These are phyloP conservation scores for Ectropis grisescens DNA, from an alignment of 1,140 invertebrate species.

Conservation along the genomic window DNA sequence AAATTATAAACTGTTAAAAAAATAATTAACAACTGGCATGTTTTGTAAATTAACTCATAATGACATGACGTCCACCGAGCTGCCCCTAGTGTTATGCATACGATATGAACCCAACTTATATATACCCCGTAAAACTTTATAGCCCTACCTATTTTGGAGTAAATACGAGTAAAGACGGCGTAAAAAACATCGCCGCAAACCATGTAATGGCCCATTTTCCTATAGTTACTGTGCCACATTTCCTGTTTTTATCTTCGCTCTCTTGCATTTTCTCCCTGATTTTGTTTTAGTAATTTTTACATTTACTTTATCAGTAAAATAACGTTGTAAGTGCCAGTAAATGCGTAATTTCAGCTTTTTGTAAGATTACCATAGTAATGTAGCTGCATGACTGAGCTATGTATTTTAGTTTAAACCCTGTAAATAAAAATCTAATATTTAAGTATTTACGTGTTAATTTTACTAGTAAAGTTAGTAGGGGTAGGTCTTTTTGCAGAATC, in stretches of 20 bases:
- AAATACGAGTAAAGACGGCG: slow-evolving; percentile 6
- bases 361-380: slow-evolving; percentile 6
- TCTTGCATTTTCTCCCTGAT: neutral
- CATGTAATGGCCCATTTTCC: slow-evolving; percentile 11
- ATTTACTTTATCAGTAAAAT: neutral
- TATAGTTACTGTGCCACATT: slow-evolving; percentile 8
- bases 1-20: no score
- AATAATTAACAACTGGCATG: no score
- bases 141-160: slow-evolving; percentile 10
- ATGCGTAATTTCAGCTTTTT: neutral
- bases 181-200: slow-evolving; percentile 10
- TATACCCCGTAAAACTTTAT: slow-evolving; percentile 11
- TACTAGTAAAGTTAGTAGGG: no score
- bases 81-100: no score
- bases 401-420: no score
- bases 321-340: no score
- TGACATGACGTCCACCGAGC: no score
- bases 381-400: slow-evolving; percentile 3
- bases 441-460: no score
- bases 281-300: neutral
- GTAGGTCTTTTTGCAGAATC: no score
- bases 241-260: slow-evolving; percentile 5
- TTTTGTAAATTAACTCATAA: no score
- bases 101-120: no score
- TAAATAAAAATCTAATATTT: no score